Evolutionary conservation across 2,797 vertebrate genomes (phyloP).

Genomic region (Prionace glauca): DNA sequence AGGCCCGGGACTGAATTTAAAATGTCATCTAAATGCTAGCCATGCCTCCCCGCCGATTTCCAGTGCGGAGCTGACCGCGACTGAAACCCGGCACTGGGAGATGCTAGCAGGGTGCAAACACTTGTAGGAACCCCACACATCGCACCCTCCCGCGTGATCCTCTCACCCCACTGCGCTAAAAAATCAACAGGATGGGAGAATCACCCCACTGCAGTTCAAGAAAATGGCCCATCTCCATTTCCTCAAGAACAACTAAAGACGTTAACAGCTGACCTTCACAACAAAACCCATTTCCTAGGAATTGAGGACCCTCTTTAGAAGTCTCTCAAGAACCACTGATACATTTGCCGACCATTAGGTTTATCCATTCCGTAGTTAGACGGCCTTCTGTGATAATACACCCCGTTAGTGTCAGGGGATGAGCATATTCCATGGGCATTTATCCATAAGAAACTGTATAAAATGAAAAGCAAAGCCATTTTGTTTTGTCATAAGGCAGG

Average conservation of each 20-base stretch:
- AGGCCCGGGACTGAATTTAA: no score
- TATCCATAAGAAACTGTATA: neutral
- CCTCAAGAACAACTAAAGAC: neutral
- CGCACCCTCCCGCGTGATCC: no score
- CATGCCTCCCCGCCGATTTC: no score
- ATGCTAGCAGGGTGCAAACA: no score
- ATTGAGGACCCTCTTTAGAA: neutral
- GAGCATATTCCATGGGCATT: neutral
- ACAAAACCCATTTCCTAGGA: neutral
- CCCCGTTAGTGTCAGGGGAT: neutral
- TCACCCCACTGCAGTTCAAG: neutral
- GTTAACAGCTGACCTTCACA: neutral
- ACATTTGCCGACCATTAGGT: neutral
- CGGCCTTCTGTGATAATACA: no score
- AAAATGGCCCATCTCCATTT: neutral
- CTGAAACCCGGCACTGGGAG: no score
- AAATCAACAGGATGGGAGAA: no score
- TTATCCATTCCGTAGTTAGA: neutral
- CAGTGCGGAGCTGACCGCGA: no score
- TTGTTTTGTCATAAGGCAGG: neutral
- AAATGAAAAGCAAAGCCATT: neutral
- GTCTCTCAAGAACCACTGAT: neutral
- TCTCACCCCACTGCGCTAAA: no score
- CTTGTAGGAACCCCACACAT: no score
- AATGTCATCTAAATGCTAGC: no score